Conservation (phyloP, 1,140 invertebrate species). For the Drosophila guanche region DNA sequence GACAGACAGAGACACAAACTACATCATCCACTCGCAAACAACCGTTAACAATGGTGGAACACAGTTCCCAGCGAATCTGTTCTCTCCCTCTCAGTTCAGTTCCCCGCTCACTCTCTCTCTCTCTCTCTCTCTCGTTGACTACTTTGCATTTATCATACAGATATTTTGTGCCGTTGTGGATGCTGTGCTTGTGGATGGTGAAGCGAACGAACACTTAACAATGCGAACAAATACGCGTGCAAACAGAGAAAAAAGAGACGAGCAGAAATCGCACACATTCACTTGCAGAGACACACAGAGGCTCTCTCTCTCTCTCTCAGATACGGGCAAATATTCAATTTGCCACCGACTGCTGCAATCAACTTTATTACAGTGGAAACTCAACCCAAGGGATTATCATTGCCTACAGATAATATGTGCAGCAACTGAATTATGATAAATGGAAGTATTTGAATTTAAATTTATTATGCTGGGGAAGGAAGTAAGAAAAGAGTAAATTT, state of each 20-base stretch:
- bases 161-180: conserved; percentile 15
- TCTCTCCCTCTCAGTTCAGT: conserved; percentile 4
- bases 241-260: conserved; percentile 19
- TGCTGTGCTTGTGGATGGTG: conserved; percentile 28
- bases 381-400: no score
- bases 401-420: no score
- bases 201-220: conserved; percentile 65
- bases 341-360: conserved; percentile 68
- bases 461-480: no score
- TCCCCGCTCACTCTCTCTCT: background rate
- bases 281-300: conserved; percentile 4
- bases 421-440: no score
- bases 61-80: background rate
- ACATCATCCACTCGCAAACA: background rate
- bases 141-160: conserved; percentile 22
- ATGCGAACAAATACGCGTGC: conserved; percentile 66
- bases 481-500: no score
- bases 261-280: conserved; percentile 6
- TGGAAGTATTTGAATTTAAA: no score
- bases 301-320: background rate
- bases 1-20: background rate
- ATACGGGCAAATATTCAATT: conserved; percentile 62
- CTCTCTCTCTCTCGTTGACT: background rate
- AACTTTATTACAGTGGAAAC: conserved; percentile 58
- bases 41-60: conserved; percentile 61